Evolutionary conservation across 2,113 vertebrate species (phyloP).

Genomic region (Pipa parva): DNA sequence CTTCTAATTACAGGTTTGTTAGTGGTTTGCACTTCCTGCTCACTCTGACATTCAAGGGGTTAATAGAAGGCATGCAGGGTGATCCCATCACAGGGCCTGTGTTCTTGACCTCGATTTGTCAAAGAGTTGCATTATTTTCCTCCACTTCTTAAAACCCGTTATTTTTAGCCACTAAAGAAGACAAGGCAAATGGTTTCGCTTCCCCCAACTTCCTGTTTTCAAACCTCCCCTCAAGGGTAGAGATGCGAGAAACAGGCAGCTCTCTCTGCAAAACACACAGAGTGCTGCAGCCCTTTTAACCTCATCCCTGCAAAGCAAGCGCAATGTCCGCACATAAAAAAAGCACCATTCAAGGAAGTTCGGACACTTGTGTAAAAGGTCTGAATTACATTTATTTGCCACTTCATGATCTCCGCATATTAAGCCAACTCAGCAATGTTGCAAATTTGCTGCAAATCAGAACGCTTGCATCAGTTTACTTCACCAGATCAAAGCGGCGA

Average conservation of each 20-base stretch:
- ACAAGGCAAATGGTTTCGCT: background rate
- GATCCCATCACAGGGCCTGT: slow-evolving; percentile 1
- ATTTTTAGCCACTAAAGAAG: background rate
- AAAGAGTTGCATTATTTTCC: background rate
- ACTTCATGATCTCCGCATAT: no score
- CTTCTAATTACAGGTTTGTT: slow-evolving; percentile 26
- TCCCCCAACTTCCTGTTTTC: slow-evolving; percentile 24
- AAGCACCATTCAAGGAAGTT: no score
- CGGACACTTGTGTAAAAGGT: no score
- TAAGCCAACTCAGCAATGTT: no score
- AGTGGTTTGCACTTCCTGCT: background rate
- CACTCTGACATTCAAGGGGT: background rate
- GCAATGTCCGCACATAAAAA: background rate
- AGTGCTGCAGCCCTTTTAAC: background rate
- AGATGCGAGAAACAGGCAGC: background rate
- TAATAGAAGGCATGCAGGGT: background rate
- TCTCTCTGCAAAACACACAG: background rate
- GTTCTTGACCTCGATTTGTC: background rate
- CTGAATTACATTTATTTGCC: no score
- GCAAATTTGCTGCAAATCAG: no score
- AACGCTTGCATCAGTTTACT: no score
- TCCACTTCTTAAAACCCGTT: background rate
- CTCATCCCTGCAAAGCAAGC: background rate
- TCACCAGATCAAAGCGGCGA: no score
- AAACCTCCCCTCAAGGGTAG: slow-evolving; percentile 7